phyloP scores from a whole-genome alignment of 2,888 invertebrate species.

The Harpagoxenus sublaevis region DNA sequence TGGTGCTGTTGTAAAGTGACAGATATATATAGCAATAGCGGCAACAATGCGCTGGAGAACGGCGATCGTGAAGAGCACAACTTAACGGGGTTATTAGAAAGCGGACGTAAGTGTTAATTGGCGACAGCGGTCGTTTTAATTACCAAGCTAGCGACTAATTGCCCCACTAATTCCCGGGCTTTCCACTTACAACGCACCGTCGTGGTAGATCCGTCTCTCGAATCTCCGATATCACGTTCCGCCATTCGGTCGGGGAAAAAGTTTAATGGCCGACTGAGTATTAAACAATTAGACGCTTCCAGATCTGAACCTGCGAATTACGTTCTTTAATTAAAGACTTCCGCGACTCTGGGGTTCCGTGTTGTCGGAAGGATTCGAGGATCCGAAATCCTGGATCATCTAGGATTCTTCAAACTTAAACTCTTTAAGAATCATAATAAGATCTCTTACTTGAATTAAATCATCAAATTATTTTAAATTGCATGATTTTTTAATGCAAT shows the following conservation, averaged over 20 bases:
- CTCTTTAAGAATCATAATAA: constrained; percentile 7
- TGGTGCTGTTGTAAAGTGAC: neutral
- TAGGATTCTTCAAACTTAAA: constrained; percentile 35
- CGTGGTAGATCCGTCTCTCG: constrained; percentile 46
- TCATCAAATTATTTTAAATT: neutral
- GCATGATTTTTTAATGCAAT: neutral
- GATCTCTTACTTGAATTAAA: neutral
- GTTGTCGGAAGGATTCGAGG: neutral
- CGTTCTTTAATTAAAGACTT: constrained; percentile 53
- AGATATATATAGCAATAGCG: neutral
- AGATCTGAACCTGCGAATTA: constrained; percentile 28
- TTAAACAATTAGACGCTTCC: constrained; percentile 48
- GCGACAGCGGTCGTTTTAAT: constrained; percentile 58
- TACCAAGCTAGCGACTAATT: constrained; percentile 59
- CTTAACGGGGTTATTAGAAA: constrained; percentile 49
- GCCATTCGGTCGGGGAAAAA: constrained; percentile 38
- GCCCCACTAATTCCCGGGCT: constrained; percentile 58
- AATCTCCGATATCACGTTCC: constrained; percentile 54
- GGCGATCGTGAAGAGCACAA: neutral
- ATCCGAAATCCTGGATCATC: constrained; percentile 29
- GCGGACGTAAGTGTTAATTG: constrained; percentile 51
- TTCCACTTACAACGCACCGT: constrained; percentile 55
- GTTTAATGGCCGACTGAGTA: constrained; percentile 50
- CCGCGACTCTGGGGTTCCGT: neutral
- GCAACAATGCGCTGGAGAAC: neutral